Evolutionary conservation across 2,113 vertebrate species (phyloP).

Genomic region (Oxyura jamaicensis): DNA sequence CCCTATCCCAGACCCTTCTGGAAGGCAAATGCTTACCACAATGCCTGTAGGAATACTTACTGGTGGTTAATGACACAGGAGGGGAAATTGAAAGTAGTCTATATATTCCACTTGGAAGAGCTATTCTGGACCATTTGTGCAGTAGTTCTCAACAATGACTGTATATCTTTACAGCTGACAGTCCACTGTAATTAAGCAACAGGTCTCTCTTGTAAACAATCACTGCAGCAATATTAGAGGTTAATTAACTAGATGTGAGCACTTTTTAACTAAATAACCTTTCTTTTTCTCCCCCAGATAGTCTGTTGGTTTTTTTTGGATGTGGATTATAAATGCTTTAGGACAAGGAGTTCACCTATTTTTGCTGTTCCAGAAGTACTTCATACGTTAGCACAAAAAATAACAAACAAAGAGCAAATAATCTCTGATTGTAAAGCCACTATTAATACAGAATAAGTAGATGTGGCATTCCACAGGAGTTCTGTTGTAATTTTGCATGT

Average conservation of each 20-base stretch:
- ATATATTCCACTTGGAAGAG: background rate
- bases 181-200: background rate
- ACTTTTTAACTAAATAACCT: background rate
- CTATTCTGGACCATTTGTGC: rapidly evolving
- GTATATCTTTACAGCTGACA: background rate
- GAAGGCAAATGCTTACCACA: background rate
- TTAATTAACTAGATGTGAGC: background rate
- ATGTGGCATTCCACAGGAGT: background rate
- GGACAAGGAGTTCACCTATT: background rate
- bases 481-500: background rate
- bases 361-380: background rate
- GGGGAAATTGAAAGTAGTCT: background rate
- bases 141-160: background rate
- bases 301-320: background rate
- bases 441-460: background rate
- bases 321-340: background rate
- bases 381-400: background rate
- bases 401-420: background rate
- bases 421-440: background rate
- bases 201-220: background rate
- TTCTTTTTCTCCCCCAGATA: background rate
- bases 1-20: background rate
- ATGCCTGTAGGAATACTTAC: background rate
- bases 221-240: background rate
- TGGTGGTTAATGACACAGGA: background rate